Evolutionary conservation across 2,797 vertebrate species (phyloP), one percentile per base, ranked within the genome.

Genomic region (Numenius phaeopus): DNA sequence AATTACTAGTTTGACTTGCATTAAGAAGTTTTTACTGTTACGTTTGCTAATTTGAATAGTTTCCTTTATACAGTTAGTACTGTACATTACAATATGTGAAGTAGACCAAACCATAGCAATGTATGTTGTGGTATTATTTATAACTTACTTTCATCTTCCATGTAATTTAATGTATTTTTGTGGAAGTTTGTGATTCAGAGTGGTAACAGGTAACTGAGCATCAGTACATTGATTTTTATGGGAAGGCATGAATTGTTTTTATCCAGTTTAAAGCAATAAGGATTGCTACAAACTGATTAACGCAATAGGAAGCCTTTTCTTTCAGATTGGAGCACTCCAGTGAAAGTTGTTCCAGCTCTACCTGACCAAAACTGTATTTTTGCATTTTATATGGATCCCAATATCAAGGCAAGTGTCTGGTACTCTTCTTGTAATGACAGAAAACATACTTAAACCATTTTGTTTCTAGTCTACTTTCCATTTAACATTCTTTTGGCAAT

Each of bases 271-370:
- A 57, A 64, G 62, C 50, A 40, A 2, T 52, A 50, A 72, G 11
- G 32, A 27, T 73, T 89, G 37, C 37, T 84, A 30, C n/a, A 83
- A 61, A 59, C 39, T 73, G 59, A 46, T 59, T 64, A 83, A 62
- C 23, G 42, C 29, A 78, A 23, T 22, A 81, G 26, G 18, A 76
- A 84, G 13, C 8, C 5, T 20, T 86, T 87, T 76, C 73, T 97
- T 97, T 65, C 87, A 99, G 98, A 97, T 95, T 98, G 97, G 97
- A 97, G 95, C 58, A 97, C 91, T 77, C 76, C 94, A 47, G 23
- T 46, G 78, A 94, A 94, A 94, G 96, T 97, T 81, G 91, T 39
- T 47, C 91, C 92, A 75, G 42, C 19, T 49, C 67, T 87, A 62
- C 59, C 37, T 40, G 89, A 59, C 75, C 75, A 44, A 24, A 75